phyloP scores from a whole-genome alignment of 1,140 invertebrate species.

The Drosophila ohnishii region DNA sequence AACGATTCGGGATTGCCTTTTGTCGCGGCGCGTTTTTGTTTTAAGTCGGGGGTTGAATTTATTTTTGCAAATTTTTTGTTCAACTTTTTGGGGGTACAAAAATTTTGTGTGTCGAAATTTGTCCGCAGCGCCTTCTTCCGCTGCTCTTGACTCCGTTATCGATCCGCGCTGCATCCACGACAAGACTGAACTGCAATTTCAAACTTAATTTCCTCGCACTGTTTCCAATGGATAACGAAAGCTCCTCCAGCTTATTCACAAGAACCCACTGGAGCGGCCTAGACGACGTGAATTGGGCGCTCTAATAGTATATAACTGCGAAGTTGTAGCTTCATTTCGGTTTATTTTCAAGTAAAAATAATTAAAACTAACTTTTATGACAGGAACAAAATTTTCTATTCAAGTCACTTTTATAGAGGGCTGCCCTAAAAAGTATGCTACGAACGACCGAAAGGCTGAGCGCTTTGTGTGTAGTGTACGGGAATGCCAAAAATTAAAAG shows the following conservation, averaged over 20 bases:
- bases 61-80: constrained; percentile 42
- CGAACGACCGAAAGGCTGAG: background rate
- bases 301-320: constrained; percentile 1
- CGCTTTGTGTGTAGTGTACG: constrained; percentile 57
- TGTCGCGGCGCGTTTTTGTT: constrained; percentile 1
- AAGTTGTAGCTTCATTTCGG: background rate
- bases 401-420: background rate
- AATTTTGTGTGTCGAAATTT: constrained; percentile 71
- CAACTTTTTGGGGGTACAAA: constrained; percentile 50
- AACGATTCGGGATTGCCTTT: constrained; percentile 15
- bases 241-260: constrained; percentile 64
- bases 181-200: constrained; percentile 83
- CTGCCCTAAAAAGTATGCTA: constrained; percentile 46
- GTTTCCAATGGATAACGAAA: constrained; percentile 80
- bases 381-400: background rate
- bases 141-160: constrained; percentile 74
- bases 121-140: constrained; percentile 50
- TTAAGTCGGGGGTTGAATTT: constrained; percentile 13
- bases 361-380: background rate
- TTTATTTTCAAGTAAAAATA: background rate
- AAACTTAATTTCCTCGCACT: constrained; percentile 75
- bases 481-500: constrained; percentile 81
- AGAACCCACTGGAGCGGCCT: constrained; percentile 32
- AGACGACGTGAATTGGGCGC: constrained; percentile 27
- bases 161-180: constrained; percentile 82